Evolutionary conservation across 2,888 invertebrate species (phyloP).

Genomic region (Ectobius pallidus): DNA sequence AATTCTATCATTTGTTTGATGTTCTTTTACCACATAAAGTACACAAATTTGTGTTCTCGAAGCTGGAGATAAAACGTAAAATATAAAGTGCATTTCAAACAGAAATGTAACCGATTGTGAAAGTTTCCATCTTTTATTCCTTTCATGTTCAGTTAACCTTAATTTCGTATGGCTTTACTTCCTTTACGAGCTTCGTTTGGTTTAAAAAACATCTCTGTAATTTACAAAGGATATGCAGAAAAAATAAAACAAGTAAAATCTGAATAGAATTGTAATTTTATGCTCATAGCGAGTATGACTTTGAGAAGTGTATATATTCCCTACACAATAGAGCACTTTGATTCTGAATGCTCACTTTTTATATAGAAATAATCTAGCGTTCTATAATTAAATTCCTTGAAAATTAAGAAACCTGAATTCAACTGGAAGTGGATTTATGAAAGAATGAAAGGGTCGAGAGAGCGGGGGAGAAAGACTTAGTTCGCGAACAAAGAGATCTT

Average conservation of each 20-base stretch:
- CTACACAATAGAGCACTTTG: not conserved
- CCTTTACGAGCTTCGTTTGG: too few species aligned
- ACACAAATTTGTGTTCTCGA: too few species aligned
- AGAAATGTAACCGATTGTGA: not conserved
- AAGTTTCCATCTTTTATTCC: not conserved
- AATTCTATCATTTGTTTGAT: too few species aligned
- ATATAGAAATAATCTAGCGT: not conserved
- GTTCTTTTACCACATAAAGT: too few species aligned
- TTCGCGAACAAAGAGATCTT: conserved; percentile 10
- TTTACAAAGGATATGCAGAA: not conserved
- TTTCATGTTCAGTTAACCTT: not conserved
- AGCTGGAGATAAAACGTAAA: too few species aligned
- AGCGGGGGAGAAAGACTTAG: not conserved
- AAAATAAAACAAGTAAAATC: not conserved
- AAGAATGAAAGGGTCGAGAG: not conserved
- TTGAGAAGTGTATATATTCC: not conserved
- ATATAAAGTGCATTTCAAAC: not conserved
- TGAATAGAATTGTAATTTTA: not conserved
- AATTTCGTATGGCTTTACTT: not conserved
- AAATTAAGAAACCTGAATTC: not conserved
- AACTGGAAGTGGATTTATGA: conserved; percentile 4
- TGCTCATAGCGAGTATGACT: not conserved
- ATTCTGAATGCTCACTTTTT: not conserved
- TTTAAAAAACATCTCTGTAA: not conserved
- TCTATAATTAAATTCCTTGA: conserved; percentile 2